Conservation (phyloP, 2,888 invertebrate species). For the Timandra comae region DNA sequence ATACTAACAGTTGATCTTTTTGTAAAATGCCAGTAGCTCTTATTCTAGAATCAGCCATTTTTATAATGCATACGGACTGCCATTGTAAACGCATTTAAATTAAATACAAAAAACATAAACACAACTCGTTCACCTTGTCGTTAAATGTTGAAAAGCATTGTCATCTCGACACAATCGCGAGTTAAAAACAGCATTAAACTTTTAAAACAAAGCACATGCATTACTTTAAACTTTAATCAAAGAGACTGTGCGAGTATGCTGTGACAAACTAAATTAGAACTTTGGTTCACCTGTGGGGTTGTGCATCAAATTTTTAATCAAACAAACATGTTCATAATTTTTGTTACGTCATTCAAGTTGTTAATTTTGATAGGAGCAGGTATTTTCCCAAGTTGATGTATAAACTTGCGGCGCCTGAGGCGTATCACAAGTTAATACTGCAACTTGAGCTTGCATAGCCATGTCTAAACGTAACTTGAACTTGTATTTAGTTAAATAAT, state of each 20-base stretch:
- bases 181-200: too few species aligned
- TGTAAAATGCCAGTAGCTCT: too few species aligned
- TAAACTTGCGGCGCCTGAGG: slow-evolving; percentile 33
- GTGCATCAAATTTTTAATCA: too few species aligned
- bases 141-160: too few species aligned
- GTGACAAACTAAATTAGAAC: slow-evolving; percentile 10
- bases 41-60: too few species aligned
- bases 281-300: slow-evolving; percentile 2
- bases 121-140: too few species aligned
- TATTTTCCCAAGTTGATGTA: slow-evolving; percentile 19
- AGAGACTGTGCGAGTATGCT: slow-evolving; percentile 7
- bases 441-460: slow-evolving; percentile 40
- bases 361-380: slow-evolving; percentile 12
- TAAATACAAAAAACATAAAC: too few species aligned
- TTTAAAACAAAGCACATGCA: too few species aligned
- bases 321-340: slow-evolving; percentile 6
- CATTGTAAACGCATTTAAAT: too few species aligned
- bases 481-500: slow-evolving; percentile 41
- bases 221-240: slow-evolving; percentile 7
- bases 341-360: slow-evolving; percentile 16
- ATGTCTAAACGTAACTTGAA: slow-evolving; percentile 42
- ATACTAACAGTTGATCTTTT: too few species aligned
- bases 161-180: too few species aligned
- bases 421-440: slow-evolving; percentile 44
- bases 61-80: too few species aligned